Conservation (phyloP, 1,140 invertebrate species). For the Ceratitis capitata region DNA sequence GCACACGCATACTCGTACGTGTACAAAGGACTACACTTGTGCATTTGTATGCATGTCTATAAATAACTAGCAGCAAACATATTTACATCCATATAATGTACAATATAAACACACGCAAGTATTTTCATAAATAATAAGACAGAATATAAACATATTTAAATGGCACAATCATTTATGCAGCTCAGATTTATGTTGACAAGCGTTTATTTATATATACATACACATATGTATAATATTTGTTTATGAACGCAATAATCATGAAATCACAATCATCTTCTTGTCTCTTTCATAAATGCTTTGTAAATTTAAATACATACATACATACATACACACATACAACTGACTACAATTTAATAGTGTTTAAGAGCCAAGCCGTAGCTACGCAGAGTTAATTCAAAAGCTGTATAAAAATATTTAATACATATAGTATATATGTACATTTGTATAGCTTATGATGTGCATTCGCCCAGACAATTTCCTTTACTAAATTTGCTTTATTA, state of each 20-base stretch:
- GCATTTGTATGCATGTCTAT: neutral
- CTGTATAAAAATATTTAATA: neutral
- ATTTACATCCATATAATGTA: neutral
- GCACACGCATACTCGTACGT: neutral
- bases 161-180: neutral
- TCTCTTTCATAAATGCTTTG: neutral
- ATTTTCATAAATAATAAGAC: neutral
- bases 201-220: neutral
- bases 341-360: neutral
- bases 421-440: neutral
- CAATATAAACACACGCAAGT: neutral
- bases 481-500: conserved; percentile 29
- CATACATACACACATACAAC: too few relatives aligned
- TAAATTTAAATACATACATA: too few relatives aligned
- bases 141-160: too few relatives aligned
- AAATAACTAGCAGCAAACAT: neutral
- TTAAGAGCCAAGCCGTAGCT: neutral
- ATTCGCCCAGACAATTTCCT: neutral
- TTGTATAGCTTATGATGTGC: neutral
- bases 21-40: too few relatives aligned
- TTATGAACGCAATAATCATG: neutral
- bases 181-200: neutral
- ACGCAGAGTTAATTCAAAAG: conserved; percentile 11
- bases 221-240: neutral
- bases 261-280: neutral